These are phyloP conservation scores for Podarcis lilfordi DNA, from an alignment of 2,797 vertebrate genomes.

Conservation along the genomic window DNA sequence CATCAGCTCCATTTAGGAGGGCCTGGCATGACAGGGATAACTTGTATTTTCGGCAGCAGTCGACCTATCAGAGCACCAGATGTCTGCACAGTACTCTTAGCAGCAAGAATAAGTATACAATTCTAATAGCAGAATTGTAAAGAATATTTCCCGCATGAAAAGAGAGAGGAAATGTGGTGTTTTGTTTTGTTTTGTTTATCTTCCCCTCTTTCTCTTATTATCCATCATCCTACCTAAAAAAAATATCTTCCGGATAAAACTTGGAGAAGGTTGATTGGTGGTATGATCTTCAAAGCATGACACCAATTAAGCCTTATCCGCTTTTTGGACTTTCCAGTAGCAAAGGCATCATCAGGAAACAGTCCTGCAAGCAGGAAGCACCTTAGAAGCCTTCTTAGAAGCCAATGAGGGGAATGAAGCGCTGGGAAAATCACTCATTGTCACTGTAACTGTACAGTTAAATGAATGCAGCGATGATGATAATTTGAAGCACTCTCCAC, in stretches of 20 bases:
- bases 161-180: neutral
- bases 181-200: neutral
- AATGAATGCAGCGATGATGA: neutral
- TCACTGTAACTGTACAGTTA: neutral
- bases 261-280: neutral
- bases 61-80: neutral
- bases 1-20: neutral
- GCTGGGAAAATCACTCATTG: slow-evolving; percentile 1
- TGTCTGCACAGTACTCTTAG: neutral
- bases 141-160: neutral
- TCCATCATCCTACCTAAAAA: neutral
- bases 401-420: neutral
- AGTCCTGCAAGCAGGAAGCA: neutral
- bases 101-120: neutral
- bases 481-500: neutral
- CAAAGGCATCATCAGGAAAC: neutral
- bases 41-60: neutral
- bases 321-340: neutral
- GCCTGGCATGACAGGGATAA: neutral
- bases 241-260: neutral
- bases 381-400: neutral
- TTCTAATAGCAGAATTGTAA: neutral
- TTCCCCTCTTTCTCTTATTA: no score
- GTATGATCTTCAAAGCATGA: neutral
- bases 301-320: neutral